Conservation (phyloP, 2,113 vertebrate genomes). For the Sylvia atricapilla region DNA sequence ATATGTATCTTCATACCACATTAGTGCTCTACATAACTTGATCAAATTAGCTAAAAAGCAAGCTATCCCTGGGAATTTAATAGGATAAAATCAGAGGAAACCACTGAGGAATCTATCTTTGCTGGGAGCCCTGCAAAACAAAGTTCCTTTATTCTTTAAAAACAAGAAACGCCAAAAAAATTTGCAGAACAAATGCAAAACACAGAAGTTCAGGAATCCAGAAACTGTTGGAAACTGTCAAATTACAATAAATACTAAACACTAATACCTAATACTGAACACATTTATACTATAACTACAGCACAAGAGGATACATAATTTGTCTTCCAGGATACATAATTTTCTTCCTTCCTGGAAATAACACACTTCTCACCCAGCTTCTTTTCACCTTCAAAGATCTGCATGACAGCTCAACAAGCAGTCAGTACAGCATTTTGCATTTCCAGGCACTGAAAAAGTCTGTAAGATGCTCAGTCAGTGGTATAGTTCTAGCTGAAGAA, state of each 20-base stretch:
- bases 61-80: not conserved
- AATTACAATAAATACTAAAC: not conserved
- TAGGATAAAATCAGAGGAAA: not conserved
- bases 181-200: not conserved
- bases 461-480: not conserved
- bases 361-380: not conserved
- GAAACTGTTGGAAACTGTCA: not conserved
- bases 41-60: not conserved
- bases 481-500: not conserved
- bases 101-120: not conserved
- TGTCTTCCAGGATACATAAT: not conserved
- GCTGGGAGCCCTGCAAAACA: not conserved
- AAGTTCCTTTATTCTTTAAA: not conserved
- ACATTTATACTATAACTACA: not conserved
- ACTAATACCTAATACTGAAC: not conserved
- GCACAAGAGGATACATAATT: not conserved
- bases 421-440: not conserved
- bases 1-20: not conserved
- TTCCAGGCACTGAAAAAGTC: not conserved
- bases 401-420: not conserved
- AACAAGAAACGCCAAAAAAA: not conserved
- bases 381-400: not conserved
- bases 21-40: not conserved
- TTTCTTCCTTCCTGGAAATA: not conserved
- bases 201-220: not conserved